Conservation (phyloP, 2,113 vertebrate species). For the Cyphomyrus discorhynchus region DNA sequence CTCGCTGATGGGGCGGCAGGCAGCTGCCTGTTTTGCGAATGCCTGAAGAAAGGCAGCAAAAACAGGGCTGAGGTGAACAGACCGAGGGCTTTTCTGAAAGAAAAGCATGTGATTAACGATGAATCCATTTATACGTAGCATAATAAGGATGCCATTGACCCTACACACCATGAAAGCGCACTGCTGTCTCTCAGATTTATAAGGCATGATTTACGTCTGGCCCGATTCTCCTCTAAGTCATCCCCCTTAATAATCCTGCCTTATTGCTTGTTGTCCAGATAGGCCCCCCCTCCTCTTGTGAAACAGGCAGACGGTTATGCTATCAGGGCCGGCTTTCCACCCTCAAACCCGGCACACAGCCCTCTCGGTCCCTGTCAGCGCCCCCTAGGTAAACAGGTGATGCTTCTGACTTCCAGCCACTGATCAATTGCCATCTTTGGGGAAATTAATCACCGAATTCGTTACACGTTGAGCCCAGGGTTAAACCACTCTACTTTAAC, state of each 20-base stretch:
- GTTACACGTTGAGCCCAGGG: background rate
- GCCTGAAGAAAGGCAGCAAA: background rate
- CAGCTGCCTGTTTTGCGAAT: background rate
- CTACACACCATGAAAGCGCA: background rate
- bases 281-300: background rate
- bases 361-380: background rate
- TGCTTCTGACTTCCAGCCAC: conserved; percentile 22
- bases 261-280: background rate
- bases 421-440: conserved; percentile 3
- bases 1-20: background rate
- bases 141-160: background rate
- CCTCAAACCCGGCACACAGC: background rate
- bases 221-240: background rate
- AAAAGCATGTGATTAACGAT: background rate
- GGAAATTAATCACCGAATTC: conserved; percentile 3
- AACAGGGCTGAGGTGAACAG: background rate
- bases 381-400: background rate
- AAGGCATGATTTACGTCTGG: background rate
- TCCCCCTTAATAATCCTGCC: background rate
- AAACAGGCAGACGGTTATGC: background rate
- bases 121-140: background rate
- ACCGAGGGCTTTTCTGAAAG: background rate
- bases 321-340: background rate
- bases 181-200: background rate
- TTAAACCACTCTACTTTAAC: conserved; percentile 27